A percentile compares a stretch with the other conserved stretches of the same genome.
These are phyloP conservation scores for Drosophila equinoxialis DNA, from an alignment of 1,140 invertebrate genomes.

Conservation along the genomic window DNA sequence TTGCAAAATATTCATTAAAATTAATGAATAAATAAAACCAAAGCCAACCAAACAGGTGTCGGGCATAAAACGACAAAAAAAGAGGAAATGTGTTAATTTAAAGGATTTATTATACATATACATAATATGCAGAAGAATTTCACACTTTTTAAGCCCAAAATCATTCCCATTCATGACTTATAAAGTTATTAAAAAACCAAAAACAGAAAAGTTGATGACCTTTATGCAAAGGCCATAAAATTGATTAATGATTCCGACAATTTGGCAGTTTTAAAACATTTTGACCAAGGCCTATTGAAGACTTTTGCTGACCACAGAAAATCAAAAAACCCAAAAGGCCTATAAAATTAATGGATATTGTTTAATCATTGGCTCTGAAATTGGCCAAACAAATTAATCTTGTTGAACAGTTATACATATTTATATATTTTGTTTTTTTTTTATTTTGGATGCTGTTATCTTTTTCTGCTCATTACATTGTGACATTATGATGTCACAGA, in stretches of 20 bases:
- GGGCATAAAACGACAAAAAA: background rate
- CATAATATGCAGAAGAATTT: conserved; percentile 1
- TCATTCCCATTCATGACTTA: background rate
- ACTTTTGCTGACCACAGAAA: background rate
- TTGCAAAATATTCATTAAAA: conserved; percentile 60
- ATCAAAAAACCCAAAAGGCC: background rate
- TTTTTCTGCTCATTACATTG: conserved; percentile 8
- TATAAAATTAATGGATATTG: conserved; percentile 71
- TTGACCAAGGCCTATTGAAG: conserved; percentile 11
- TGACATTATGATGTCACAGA: conserved; percentile 8
- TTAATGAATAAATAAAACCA: conserved; percentile 64
- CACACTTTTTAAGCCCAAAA: background rate
- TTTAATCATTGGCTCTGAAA: conserved; percentile 54
- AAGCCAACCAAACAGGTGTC: conserved; percentile 32
- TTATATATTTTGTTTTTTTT: conserved; percentile 27
- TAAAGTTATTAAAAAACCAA: conserved; percentile 25
- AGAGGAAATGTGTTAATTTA: conserved; percentile 11
- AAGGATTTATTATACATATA: background rate
- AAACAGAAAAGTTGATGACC: conserved; percentile 41
- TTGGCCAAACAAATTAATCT: conserved; percentile 72
- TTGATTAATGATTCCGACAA: conserved; percentile 55
- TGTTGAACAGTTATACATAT: conserved; percentile 29
- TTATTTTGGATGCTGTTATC: conserved; percentile 1
- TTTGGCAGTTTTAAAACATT: conserved; percentile 32
- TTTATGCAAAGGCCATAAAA: conserved; percentile 43